phyloP scores from a whole-genome alignment of 2,113 vertebrate genomes.

The Lucifuga dentata region DNA sequence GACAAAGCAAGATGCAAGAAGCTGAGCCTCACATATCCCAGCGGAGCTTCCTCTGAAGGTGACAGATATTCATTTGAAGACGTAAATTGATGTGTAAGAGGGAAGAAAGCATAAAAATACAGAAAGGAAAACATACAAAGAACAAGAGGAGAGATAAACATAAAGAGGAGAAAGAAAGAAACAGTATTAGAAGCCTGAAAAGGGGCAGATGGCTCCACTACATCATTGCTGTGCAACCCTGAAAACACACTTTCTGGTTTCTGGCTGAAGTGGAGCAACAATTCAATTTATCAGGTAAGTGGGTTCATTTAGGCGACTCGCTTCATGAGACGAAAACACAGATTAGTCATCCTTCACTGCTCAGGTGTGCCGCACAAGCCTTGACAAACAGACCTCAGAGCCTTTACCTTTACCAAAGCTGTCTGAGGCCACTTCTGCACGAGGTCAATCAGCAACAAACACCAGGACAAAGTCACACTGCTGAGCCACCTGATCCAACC shows the following conservation, averaged over 20 bases:
- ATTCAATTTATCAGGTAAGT: constrained; percentile 5
- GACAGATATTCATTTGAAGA: constrained; percentile 59
- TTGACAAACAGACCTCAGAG: not conserved
- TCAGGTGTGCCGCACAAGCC: not conserved
- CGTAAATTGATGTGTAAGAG: constrained; percentile 13
- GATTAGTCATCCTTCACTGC: not conserved
- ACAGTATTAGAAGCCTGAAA: constrained; percentile 35
- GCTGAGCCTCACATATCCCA: constrained; percentile 77
- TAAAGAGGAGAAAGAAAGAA: constrained; percentile 23
- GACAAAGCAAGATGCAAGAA: constrained; percentile 60
- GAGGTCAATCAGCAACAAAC: no score
- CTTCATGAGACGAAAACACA: not conserved
- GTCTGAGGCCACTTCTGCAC: no score
- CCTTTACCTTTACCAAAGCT: no score
- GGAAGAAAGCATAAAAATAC: not conserved
- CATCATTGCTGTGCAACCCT: constrained; percentile 31
- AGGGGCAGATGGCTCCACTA: constrained; percentile 3
- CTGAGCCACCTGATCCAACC: no score
- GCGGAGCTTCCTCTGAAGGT: constrained; percentile 84
- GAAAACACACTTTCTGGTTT: constrained; percentile 8
- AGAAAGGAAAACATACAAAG: not conserved
- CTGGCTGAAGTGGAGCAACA: not conserved
- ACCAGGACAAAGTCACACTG: no score
- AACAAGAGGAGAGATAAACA: constrained; percentile 4
- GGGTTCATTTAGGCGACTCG: constrained; percentile 12